Percentiles rank a stretch among this genome's conserved stretches.
These are phyloP conservation scores for human DNA, from an alignment of 2,113 vertebrate species.

Conservation along the genomic window GRCh38 chr9:15420501-15421000, in stretches of 20 bases:
- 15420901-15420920: too few relatives aligned
- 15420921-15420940: too few relatives aligned
- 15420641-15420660: not conserved
- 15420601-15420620: not conserved
- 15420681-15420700: not conserved
- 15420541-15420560: not conserved
- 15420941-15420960: too few relatives aligned
- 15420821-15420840: too few relatives aligned
- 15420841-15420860: too few relatives aligned
- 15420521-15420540: not conserved
- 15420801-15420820: too few relatives aligned
- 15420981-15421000: too few relatives aligned
- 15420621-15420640: not conserved
- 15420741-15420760: not conserved
- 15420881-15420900: too few relatives aligned
- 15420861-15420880: too few relatives aligned
- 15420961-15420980: too few relatives aligned
- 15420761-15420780: not conserved
- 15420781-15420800: too few relatives aligned
- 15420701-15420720: not conserved
- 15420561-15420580: not conserved
- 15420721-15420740: not conserved
- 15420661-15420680: not conserved
- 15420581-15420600: not conserved
- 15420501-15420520: not conserved